These are phyloP conservation scores for Microplitis deprimator DNA, from an alignment of 2,888 invertebrate genomes.

Conservation along the genomic window DNA sequence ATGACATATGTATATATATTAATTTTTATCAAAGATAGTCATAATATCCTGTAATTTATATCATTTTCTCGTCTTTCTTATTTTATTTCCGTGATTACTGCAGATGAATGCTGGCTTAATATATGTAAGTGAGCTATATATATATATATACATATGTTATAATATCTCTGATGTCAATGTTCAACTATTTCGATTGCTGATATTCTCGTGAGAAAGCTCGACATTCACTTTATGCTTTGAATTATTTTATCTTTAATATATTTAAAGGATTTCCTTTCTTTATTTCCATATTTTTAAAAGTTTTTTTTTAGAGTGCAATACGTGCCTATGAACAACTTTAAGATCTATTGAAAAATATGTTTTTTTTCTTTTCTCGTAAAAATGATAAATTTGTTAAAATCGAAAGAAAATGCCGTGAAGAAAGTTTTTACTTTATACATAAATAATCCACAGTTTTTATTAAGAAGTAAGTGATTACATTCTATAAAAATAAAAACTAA, in stretches of 20 bases:
- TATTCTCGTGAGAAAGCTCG: background rate
- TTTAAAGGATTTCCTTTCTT: background rate
- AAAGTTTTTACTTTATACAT: too few species aligned
- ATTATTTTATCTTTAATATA: background rate
- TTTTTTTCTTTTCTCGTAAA: background rate
- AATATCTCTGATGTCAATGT: conserved; percentile 1
- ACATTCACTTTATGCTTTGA: background rate
- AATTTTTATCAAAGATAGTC: background rate
- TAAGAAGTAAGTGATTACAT: too few species aligned
- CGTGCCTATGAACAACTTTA: background rate
- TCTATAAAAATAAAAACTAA: too few species aligned
- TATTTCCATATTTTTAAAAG: background rate
- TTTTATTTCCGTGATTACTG: conserved; percentile 4
- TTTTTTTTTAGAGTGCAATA: background rate
- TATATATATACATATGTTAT: background rate
- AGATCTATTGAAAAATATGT: background rate
- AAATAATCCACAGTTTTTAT: too few species aligned
- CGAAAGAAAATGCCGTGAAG: too few species aligned
- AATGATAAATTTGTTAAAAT: too few species aligned
- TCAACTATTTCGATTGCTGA: background rate
- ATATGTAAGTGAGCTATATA: background rate
- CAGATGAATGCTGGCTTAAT: background rate
- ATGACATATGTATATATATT: background rate
- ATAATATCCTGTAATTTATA: conserved; percentile 42
- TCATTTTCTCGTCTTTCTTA: conserved; percentile 32